These are phyloP conservation scores for Ichneumoninae sp. DNA, from an alignment of 2,888 invertebrate genomes.

Conservation along the genomic window DNA sequence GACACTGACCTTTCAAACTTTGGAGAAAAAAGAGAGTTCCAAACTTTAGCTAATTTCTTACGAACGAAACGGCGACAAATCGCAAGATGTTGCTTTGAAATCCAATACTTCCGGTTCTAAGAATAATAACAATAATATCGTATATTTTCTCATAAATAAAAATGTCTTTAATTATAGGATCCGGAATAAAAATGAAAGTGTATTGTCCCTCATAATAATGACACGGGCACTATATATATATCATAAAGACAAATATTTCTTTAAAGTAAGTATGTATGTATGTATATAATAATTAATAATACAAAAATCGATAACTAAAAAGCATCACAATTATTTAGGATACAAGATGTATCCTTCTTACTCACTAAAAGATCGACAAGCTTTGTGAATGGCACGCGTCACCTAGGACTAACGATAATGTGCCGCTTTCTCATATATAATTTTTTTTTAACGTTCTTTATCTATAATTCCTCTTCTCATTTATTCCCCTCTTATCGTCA, in stretches of 20 bases:
- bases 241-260: slow-evolving; percentile 18
- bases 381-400: slow-evolving; percentile 47
- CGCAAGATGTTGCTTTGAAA: too few relatives aligned
- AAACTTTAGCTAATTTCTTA: too few relatives aligned
- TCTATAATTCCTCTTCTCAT: not conserved
- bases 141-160: slow-evolving; percentile 7
- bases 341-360: slow-evolving; percentile 38
- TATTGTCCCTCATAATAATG: slow-evolving; percentile 31
- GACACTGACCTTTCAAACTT: too few relatives aligned
- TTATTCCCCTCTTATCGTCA: not conserved
- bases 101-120: too few relatives aligned
- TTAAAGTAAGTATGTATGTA: not conserved
- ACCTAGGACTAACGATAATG: slow-evolving; percentile 41
- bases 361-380: slow-evolving; percentile 41
- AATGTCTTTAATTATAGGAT: slow-evolving; percentile 31
- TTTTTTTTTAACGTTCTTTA: not conserved
- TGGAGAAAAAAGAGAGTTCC: too few relatives aligned
- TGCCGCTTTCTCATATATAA: slow-evolving; percentile 25
- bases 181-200: slow-evolving; percentile 13
- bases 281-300: slow-evolving; percentile 37
- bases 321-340: slow-evolving; percentile 51
- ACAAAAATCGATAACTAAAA: slow-evolving; percentile 41
- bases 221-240: slow-evolving; percentile 24
- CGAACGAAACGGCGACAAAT: too few relatives aligned
- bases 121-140: too few relatives aligned